Percentiles rank a stretch among this genome's conserved stretches.
These are phyloP conservation scores for Arctopsyche grandis DNA, from an alignment of 1,140 invertebrate genomes.

Conservation along the genomic window DNA sequence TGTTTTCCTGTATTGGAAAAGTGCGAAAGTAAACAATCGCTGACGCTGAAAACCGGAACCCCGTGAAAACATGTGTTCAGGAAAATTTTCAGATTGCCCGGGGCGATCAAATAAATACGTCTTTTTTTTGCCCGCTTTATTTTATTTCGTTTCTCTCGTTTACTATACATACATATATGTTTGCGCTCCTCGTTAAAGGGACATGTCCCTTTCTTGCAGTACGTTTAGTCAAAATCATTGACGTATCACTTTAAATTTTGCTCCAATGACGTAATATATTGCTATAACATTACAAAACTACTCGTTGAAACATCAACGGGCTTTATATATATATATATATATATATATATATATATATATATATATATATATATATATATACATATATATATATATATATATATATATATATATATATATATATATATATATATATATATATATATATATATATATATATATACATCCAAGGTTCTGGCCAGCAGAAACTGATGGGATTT, in stretches of 20 bases:
- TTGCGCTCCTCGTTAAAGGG: too few species aligned
- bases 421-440: too few species aligned
- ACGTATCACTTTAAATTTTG: too few species aligned
- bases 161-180: too few species aligned
- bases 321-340: not conserved
- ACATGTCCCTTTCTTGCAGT: too few species aligned
- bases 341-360: not conserved
- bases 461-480: too few species aligned
- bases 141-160: conserved; percentile 4
- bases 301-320: not conserved
- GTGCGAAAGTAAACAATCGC: conserved; percentile 17
- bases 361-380: not conserved
- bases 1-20: conserved; percentile 7
- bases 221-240: too few species aligned
- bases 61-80: conserved; percentile 12
- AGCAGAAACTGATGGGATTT: too few species aligned
- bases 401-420: not conserved
- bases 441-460: too few species aligned
- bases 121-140: not conserved
- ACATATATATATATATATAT: not conserved
- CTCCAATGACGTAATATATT: too few species aligned
- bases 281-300: too few species aligned
- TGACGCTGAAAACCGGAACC: conserved; percentile 19
- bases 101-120: conserved; percentile 16
- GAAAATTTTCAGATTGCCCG: conserved; percentile 12